A percentile compares a stretch with the other conserved stretches of the same genome.
phyloP scores from a whole-genome alignment of 2,113 vertebrate species.

The Gallinago paraguaiae region DNA sequence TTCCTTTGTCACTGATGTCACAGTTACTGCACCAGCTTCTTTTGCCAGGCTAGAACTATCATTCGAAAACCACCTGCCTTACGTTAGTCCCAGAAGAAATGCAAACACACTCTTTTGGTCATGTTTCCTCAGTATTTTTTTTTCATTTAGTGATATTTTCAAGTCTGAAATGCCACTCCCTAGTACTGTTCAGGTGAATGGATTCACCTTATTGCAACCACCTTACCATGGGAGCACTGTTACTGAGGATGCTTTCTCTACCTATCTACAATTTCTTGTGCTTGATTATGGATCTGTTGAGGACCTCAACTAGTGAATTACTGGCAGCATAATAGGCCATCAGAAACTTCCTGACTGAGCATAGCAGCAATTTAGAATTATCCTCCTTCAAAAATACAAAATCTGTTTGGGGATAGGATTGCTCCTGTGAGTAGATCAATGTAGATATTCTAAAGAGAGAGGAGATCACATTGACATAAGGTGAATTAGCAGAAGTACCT shows the following conservation, averaged over 20 bases:
- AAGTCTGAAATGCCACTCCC: neutral
- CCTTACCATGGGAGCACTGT: neutral
- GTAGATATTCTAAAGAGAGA: neutral
- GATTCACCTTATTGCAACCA: neutral
- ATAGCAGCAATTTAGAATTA: neutral
- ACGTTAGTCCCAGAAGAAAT: neutral
- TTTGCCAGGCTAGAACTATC: neutral
- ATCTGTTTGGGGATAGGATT: neutral
- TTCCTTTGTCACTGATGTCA: neutral
- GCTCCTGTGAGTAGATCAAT: neutral
- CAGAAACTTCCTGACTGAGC: neutral
- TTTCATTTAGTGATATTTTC: neutral
- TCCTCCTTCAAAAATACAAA: neutral
- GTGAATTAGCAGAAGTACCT: neutral
- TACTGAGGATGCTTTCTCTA: neutral
- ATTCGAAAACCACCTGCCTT: neutral
- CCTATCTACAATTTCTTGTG: neutral
- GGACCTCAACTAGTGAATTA: neutral
- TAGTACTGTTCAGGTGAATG: neutral
- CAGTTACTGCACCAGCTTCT: neutral
- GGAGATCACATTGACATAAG: neutral
- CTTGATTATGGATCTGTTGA: neutral
- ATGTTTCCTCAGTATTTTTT: neutral
- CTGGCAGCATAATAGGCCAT: neutral
- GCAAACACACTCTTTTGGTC: neutral